phyloP scores from a whole-genome alignment of 2,797 vertebrate genomes.

The Zalophus californianus region DNA sequence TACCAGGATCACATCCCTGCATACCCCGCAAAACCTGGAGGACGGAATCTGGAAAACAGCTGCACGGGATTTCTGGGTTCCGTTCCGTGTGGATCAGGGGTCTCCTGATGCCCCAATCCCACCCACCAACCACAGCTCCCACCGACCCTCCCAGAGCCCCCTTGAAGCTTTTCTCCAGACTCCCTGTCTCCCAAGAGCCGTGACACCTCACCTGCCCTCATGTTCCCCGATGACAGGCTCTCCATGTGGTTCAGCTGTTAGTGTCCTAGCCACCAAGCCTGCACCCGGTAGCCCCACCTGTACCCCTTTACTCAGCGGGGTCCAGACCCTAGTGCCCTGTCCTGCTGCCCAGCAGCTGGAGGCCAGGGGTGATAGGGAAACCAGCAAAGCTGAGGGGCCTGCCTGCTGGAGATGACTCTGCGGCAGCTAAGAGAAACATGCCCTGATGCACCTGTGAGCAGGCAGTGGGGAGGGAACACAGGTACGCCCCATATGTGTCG shows the following conservation, averaged over 20 bases:
- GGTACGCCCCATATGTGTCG: background rate
- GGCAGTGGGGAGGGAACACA: accelerated
- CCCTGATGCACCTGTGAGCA: background rate
- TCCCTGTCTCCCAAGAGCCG: accelerated
- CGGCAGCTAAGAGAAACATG: background rate
- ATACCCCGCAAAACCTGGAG: background rate
- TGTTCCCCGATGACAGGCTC: background rate
- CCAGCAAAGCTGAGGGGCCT: background rate
- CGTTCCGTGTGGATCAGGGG: no score
- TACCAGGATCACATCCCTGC: background rate
- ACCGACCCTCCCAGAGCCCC: background rate
- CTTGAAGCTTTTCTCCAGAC: background rate
- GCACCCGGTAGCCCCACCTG: accelerated
- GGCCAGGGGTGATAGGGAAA: background rate
- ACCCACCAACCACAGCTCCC: accelerated
- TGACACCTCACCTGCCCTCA: background rate
- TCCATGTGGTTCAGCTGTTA: accelerated
- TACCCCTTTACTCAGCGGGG: accelerated
- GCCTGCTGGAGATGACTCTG: background rate
- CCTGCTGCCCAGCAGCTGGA: background rate
- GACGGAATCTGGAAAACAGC: background rate
- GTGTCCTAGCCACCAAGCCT: accelerated
- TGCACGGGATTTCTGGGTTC: accelerated
- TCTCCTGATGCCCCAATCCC: accelerated
- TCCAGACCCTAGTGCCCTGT: accelerated